Evolutionary conservation across 2,797 vertebrate genomes (phyloP), one percentile per base, ranked within the genome.

Genomic region (Fringilla coelebs): DNA sequence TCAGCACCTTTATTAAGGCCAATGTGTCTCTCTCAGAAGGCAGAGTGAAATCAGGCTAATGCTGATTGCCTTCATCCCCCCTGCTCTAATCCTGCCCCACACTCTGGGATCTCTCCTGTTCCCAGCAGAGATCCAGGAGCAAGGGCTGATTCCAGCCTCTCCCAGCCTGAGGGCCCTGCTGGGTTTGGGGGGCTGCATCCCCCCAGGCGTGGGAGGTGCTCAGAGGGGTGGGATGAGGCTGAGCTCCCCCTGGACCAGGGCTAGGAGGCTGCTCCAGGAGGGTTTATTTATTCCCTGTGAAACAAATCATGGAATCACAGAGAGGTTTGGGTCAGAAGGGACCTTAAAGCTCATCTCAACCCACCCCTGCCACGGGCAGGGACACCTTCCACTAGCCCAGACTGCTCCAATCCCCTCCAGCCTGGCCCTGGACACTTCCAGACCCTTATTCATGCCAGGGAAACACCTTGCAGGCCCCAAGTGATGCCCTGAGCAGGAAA

Each of bases 1-100:
- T 96, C 90, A 67, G 87, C 94, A 85, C 73, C 76, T 92, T 84
- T 62, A 54, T 89, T 45, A 67, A 25, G 4, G 63, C 78, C 92
- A 88, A 74, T 29, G 81, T 67, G 86, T 90, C 95, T 78, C 86
- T 89, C 84, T 95, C 72, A 86, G 89, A 89, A 76, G 89, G 91
- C 88, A 87, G 91, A 92, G 79, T 12, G 61, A 76, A 94, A 96
- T 76, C 17, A 4, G 86, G 88, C 86, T 97, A 78, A 91, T 68
- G 73, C 94, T 86, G 29, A 74, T 80, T 7, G 41, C 10, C 7
- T 70, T 94, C 95, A 97, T 96, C 93, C 81, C 36, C 78, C 51
- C 2, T 2, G 12, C 86, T 48, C 62, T 88, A 94, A 96, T 94
- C 95, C 95, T 58, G 10, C 48, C 13, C 1, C 58, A 84, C 85